Evolutionary conservation across 2,113 vertebrate species (phyloP), one percentile per base, ranked within the genome.

Genomic region (Thymallus thymallus): DNA sequence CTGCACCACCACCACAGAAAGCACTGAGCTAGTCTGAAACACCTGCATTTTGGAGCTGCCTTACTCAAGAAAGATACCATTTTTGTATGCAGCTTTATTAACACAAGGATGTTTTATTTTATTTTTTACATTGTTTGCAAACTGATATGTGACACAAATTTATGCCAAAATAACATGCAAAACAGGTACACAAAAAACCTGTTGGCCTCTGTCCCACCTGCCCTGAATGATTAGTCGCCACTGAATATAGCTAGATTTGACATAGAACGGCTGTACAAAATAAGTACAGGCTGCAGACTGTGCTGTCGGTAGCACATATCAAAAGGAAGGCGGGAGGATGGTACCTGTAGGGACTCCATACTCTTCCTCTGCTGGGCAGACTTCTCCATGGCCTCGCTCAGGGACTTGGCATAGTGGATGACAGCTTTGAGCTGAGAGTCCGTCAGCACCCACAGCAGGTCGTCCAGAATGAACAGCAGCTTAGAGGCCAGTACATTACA

Each of bases 341-440:
- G 51, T 10, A 94, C 94, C 93, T 93, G 91, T 48, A 92, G 68
- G 22, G 91, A 89, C 30, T 93, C 91, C 89, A 91, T 88, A 88
- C 79, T 96, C 83, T 99, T 98, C 80, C 96, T 95, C 89, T 99
- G 97, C 91, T 96, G 95, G 51, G 96, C 93, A 1, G 98, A 97
- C 79, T 95, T 98, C 86, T 99, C 96, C 94, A 99, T 95, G 85
- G 94, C 97, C 84, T 99, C 96, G 3, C 95, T 98, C 86, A 99
- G 90, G 0, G 96, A 98, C 81, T 99, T 96, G 0, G 97, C 96
- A 0, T 99, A 99, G 82, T 96, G 95, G 91, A 99, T 96, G 91
- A 99, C 96, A 6, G 98, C 96, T 87, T 96, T 97, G 84, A 99
- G 93, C 86, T 99, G 98, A 0, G 96, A 98, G 91, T 99, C 97